Percentiles rank a stretch among this genome's conserved stretches.
phyloP scores from a whole-genome alignment of 1,140 invertebrate genomes.

The Paramacrobiotus metropolitanus region DNA sequence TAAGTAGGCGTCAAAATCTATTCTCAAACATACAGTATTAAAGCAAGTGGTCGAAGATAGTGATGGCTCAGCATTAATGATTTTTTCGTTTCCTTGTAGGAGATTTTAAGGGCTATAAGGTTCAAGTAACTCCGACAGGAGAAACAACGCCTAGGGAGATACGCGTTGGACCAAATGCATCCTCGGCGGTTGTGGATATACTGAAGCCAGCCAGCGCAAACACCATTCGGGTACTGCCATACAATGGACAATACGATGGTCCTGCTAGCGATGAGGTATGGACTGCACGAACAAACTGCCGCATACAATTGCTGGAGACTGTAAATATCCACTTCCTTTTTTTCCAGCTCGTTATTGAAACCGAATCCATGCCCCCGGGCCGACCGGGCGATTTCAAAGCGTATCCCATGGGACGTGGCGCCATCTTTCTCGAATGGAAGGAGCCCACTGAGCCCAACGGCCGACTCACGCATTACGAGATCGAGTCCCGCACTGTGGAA shows the following conservation, averaged over 20 bases:
- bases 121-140: conserved; percentile 36
- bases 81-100: too few species aligned
- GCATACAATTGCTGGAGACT: too few species aligned
- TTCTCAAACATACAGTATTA: too few species aligned
- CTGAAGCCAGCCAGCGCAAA: conserved; percentile 73
- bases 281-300: too few species aligned
- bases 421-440: conserved; percentile 67
- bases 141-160: conserved; percentile 49
- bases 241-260: conserved; percentile 68
- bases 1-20: too few species aligned
- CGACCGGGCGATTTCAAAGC: conserved; percentile 59
- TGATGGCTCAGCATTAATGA: too few species aligned
- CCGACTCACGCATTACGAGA: conserved; percentile 65
- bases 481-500: conserved; percentile 44
- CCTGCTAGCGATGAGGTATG: conserved; percentile 54
- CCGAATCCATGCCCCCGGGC: conserved; percentile 74
- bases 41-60: too few species aligned
- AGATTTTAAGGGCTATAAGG: conserved; percentile 81
- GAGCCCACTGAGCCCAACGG: conserved; percentile 80
- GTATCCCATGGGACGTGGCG: conserved; percentile 59
- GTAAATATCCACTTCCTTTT: too few species aligned
- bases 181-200: conserved; percentile 46
- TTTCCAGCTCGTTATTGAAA: conserved; percentile 37
- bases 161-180: conserved; percentile 44
- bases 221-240: conserved; percentile 61